phyloP scores from a whole-genome alignment of 2,113 vertebrate species.

The Pithys albifrons region DNA sequence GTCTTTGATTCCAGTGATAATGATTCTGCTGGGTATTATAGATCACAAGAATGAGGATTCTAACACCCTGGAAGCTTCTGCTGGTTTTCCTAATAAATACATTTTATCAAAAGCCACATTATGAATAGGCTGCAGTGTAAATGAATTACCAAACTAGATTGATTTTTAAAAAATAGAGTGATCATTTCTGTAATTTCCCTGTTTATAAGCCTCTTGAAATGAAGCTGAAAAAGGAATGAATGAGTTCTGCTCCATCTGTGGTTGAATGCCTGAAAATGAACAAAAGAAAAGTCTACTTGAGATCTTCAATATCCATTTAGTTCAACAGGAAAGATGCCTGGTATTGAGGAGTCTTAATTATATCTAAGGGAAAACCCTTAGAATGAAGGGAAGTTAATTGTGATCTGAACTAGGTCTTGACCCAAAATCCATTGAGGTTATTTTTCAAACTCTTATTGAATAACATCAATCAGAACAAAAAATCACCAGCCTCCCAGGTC shows the following conservation, averaged over 20 bases:
- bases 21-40: background rate
- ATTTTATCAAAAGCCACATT: slow-evolving; percentile 12
- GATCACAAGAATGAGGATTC: slow-evolving; percentile 15
- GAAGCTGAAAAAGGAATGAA: slow-evolving; percentile 1
- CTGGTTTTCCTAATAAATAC: slow-evolving; percentile 40
- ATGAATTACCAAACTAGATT: slow-evolving; percentile 16
- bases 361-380: slow-evolving; percentile 3
- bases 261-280: slow-evolving; percentile 22
- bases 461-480: background rate
- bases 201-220: slow-evolving; percentile 35
- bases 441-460: background rate
- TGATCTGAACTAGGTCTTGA: background rate
- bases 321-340: background rate
- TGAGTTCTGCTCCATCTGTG: background rate
- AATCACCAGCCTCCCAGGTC: background rate
- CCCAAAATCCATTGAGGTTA: slow-evolving; percentile 6
- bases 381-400: background rate
- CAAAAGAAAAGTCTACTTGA: background rate
- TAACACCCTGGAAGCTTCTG: slow-evolving; percentile 8
- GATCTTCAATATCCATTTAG: slow-evolving; percentile 9
- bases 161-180: background rate
- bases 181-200: slow-evolving; percentile 23
- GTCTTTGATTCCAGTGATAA: slow-evolving; percentile 7
- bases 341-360: background rate
- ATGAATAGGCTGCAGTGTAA: background rate